Evolutionary conservation across 2,888 invertebrate genomes (phyloP), one percentile per base, ranked within the genome.

Genomic region (Macroteleia sp.): DNA sequence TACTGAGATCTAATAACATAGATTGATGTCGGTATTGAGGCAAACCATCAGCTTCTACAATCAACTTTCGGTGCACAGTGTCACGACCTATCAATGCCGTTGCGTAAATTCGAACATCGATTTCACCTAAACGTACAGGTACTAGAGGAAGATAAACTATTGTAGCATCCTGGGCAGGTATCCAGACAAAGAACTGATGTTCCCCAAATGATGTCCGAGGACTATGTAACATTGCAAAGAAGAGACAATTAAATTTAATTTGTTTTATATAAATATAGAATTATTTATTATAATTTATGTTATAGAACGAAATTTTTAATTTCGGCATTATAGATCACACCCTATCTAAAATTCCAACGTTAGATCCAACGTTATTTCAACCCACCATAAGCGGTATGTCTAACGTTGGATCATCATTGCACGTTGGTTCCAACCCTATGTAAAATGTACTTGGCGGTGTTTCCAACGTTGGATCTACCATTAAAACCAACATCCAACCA

Each of bases 11-110:
- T 8, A 99, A 92, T 0, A 99, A 93, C 46, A 97, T 94, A 0
- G 98, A 96, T 82, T 98, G 97, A 92, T 99, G 98, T 0, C 97
- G 94, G 91, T 96, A 94, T 87, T 98, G 98, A 0, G 97, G 96
- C 1, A 98, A 92, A 9, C 99, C 99, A 91, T 99, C 98, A 4
- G 98, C 93, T 94, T 96, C 95, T 0, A 97, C 96, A 79, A 93
- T 92, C 74, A 96, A 88, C 30, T 91, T 93, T 79, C 94, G 93
- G 0, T 94, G 94, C 14, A 95, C 94, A 77, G 93, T 92, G 86
- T 96, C 96, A 77, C 94, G 94, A 2, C 96, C 96, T 54, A 96
- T 94, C 28, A 96, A 92, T 0, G 96, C 94, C 1, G 94, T 93
- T 12, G 96, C 97, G 88, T 95, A 94, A n/a, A 98, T 92, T 3